A percentile compares a stretch with the other conserved stretches of the same genome.
phyloP scores from a whole-genome alignment of 2,113 vertebrate genomes.

The Hassar affinis region DNA sequence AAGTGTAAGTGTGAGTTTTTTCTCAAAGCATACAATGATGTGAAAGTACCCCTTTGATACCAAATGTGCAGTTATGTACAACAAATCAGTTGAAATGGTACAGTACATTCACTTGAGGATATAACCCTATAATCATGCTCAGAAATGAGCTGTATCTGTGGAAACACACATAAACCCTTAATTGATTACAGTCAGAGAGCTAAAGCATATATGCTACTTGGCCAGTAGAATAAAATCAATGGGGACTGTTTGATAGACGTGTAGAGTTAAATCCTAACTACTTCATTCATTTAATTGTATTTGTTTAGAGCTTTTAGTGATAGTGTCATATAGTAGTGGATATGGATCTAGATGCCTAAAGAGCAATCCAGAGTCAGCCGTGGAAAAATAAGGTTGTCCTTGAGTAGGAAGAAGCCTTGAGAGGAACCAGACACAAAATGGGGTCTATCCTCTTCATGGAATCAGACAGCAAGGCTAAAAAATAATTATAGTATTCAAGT shows the following conservation, averaged over 20 bases:
- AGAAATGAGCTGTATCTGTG: neutral
- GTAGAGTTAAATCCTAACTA: neutral
- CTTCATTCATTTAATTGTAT: neutral
- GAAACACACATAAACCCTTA: neutral
- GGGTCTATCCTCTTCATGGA: neutral
- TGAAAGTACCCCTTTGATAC: neutral
- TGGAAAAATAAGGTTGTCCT: neutral
- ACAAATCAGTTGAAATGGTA: neutral
- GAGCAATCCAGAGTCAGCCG: neutral
- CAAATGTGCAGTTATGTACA: neutral
- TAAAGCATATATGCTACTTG: neutral
- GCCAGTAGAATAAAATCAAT: neutral
- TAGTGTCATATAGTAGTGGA: neutral
- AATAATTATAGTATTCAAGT: neutral
- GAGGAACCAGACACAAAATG: neutral
- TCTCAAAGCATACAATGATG: neutral
- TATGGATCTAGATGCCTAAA: neutral
- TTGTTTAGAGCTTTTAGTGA: neutral
- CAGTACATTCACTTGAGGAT: neutral
- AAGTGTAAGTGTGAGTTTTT: neutral
- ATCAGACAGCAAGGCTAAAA: neutral
- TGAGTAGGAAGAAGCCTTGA: neutral
- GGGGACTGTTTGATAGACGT: neutral
- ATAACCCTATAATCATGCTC: neutral
- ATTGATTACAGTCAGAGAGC: neutral